These are phyloP conservation scores for Harpegnathos saltator DNA, from an alignment of 1,140 invertebrate genomes.

Conservation along the genomic window DNA sequence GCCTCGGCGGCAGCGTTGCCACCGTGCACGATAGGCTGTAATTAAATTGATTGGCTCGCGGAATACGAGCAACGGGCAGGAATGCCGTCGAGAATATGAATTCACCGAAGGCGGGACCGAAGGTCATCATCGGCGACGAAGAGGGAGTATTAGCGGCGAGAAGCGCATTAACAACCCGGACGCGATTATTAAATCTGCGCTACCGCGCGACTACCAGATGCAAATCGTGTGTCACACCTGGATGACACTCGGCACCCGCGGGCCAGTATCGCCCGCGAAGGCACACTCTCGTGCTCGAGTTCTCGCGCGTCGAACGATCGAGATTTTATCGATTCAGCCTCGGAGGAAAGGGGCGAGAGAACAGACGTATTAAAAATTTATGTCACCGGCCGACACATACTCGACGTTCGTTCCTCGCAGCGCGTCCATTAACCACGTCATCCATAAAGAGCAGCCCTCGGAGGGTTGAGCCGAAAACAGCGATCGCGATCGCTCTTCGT, in stretches of 20 bases:
- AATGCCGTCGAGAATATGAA: slow-evolving; percentile 55
- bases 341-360: slow-evolving; percentile 7
- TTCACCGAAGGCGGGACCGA: slow-evolving; percentile 51
- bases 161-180: too few relatives aligned
- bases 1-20: slow-evolving; percentile 69
- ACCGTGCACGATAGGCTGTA: slow-evolving; percentile 77
- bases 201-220: slow-evolving; percentile 4
- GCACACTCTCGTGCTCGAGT: not conserved
- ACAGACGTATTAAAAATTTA: slow-evolving; percentile 33
- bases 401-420: not conserved
- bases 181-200: slow-evolving; percentile 25
- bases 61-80: slow-evolving; percentile 60
- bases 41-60: slow-evolving; percentile 81
- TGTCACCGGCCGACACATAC: not conserved
- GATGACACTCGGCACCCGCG: too few relatives aligned
- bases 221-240: not conserved
- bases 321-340: slow-evolving; percentile 10
- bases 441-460: slow-evolving; percentile 4
- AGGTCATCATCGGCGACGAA: slow-evolving; percentile 39
- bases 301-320: not conserved
- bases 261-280: not conserved
- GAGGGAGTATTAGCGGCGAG: slow-evolving; percentile 8
- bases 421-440: slow-evolving; percentile 21
- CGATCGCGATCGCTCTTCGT: slow-evolving; percentile 11
- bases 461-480: not conserved